Evolutionary conservation across 2,888 invertebrate genomes (phyloP).

Genomic region (Cephus sareptanus): DNA sequence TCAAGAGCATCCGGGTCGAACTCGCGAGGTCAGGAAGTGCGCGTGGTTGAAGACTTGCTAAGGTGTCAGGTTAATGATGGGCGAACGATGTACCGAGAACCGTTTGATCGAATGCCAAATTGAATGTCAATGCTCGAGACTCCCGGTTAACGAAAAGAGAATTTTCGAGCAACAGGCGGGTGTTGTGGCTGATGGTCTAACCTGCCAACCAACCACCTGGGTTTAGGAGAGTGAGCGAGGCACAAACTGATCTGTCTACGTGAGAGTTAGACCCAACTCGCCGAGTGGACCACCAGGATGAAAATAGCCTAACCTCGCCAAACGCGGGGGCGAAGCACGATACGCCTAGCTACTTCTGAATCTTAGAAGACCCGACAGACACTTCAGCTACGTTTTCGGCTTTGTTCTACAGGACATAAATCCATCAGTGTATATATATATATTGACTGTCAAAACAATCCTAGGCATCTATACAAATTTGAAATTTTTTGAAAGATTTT

Average conservation of each 20-base stretch:
- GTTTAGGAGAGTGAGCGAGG: background rate
- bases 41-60: background rate
- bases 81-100: background rate
- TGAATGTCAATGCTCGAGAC: slow-evolving; percentile 18
- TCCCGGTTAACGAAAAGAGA: background rate
- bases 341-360: slow-evolving; percentile 33
- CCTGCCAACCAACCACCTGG: background rate
- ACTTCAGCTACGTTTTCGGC: slow-evolving; percentile 6
- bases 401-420: background rate
- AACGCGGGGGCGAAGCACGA: slow-evolving; percentile 39
- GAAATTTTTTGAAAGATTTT: background rate
- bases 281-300: slow-evolving; percentile 11
- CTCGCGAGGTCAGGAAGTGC: background rate
- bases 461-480: background rate
- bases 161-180: background rate
- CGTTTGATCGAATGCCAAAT: slow-evolving; percentile 23
- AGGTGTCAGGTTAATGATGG: background rate
- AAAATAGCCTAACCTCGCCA: slow-evolving; percentile 42
- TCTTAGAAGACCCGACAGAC: slow-evolving; percentile 15
- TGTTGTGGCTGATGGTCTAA: background rate
- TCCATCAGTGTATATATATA: background rate
- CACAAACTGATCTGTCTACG: background rate
- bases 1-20: background rate
- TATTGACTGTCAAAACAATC: background rate
- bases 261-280: background rate